Base-by-base conservation (phyloP, 92 coral and sea anemone genomes). In the Epizoanthus rinbou region DNA sequence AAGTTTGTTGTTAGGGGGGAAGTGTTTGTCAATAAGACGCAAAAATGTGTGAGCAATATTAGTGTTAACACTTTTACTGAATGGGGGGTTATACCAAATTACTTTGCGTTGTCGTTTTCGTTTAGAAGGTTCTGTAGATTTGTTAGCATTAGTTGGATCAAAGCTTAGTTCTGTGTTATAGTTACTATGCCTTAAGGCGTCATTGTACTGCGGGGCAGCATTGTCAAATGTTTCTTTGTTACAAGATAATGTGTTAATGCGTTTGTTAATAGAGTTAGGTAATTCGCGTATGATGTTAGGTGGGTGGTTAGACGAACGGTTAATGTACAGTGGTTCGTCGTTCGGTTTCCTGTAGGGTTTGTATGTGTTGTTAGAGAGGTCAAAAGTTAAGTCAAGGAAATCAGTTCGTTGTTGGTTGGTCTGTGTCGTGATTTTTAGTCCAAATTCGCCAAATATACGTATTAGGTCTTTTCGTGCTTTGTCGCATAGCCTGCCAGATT, bases 181-280 rank as follows among this genome's bases (percentile, higher is more conserved):
- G 43, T 37, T 37, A 37, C 43, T 37, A 37, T 6, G 43, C 3
- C 6, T 37, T 73, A 53, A 15, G 45, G 79, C 79, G 79, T 73
- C 62, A 10, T 52, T 73, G 79, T 73, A 53, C 60, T 21, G 18
- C 3, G 79, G 79, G 62, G 79, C 64, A 8, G 79, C 79, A 50
- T 21, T 24, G 21, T 37, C 43, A 37, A 37, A 80, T 41, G 59
- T 80, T 64, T 64, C 59, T 80, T 80, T 65, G 74, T 80, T 57
- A 22, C 85, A 81, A 22, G 78, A 81, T 68, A 69, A 25, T 69
- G 37, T 69, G 76, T 81, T 81, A 21, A 69, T 81, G 18, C 85
- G 85, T 81, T 81, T 81, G 76, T 66, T 81, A 64, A 81, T 68
- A 58, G 80, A 81, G 52, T 31, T 25, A 13, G 84, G 84, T 31